Percentiles rank a stretch among this genome's conserved stretches.
Conservation (phyloP, 2,113 vertebrate genomes). For the Dicaeum eximium region DNA sequence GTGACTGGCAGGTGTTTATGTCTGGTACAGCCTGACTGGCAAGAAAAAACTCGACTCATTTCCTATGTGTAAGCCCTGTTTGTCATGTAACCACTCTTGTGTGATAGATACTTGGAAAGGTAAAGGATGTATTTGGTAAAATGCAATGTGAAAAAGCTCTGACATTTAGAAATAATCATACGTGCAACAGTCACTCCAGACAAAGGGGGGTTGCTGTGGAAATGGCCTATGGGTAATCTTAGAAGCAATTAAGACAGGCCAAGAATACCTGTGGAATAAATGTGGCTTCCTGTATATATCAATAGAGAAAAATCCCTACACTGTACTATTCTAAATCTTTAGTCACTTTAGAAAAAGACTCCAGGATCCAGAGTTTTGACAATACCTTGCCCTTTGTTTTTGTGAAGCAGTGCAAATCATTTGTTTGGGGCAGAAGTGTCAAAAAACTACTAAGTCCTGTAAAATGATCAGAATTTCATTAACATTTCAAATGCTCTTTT, state of each 20-base stretch:
- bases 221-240: neutral
- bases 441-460: neutral
- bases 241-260: neutral
- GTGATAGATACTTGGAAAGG: neutral
- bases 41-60: accelerated
- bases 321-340: neutral
- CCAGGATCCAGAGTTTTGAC: neutral
- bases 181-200: neutral
- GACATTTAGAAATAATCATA: neutral
- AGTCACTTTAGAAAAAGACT: neutral
- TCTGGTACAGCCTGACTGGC: neutral
- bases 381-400: neutral
- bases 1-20: neutral
- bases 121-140: neutral
- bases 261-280: neutral
- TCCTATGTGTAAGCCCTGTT: neutral
- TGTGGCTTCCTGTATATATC: neutral
- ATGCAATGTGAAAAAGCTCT: neutral
- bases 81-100: neutral
- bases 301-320: neutral
- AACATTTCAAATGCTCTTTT: neutral
- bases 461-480: neutral
- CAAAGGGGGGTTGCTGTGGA: neutral
- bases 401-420: neutral
- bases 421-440: neutral